Base-by-base conservation (phyloP, 2,113 vertebrate species). In the Stigmatopora nigra region DNA sequence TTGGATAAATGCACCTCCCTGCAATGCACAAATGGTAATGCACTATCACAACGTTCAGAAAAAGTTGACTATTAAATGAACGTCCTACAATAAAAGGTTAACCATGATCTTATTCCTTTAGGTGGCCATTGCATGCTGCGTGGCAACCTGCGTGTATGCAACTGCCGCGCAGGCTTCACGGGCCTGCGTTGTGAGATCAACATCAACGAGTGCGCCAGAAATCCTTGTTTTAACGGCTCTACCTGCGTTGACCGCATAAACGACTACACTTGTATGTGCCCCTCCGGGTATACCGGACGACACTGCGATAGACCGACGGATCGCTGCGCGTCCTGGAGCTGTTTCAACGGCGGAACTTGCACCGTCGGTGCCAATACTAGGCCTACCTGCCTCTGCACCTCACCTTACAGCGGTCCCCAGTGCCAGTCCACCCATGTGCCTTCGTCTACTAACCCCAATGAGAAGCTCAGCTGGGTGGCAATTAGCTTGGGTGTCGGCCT, bases 291-390 rank as follows among this genome's bases (percentile, higher is more conserved):
- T 89, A 90, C 89, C 0, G 96, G 96, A 71, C 93, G 89, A 79
- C 95, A 95, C 91, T 99, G 97, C 71, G 96, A 93, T 16, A 84
- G 86, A 13, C 91, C 92, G 0, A 83, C 92, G 64, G 93, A 94
- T 84, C 88, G 87, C 79, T 99, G 96, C 0, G 91, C 93, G 63
- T 92, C 93, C 13, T 88, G 84, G 20, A 92, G 91, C 20, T 99
- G 97, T 84, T 91, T 94, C 78, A 98, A 98, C 0, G 96, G 95
- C 0, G 96, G 94, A 13, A 95, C 95, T 48, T 99, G 96, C 90
- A 91, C 86, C 80, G 81, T 77, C 9, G 92, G 91, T 48, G 92
- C 93, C 0, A 71, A 73, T 59, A 81, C 80, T 53, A 73, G 52
- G 56, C 71, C 72, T 0, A 45, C 46, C 63, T 99, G 96, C 10